These are phyloP conservation scores for Venturia canescens DNA, from an alignment of 1,140 invertebrate genomes.

Conservation along the genomic window DNA sequence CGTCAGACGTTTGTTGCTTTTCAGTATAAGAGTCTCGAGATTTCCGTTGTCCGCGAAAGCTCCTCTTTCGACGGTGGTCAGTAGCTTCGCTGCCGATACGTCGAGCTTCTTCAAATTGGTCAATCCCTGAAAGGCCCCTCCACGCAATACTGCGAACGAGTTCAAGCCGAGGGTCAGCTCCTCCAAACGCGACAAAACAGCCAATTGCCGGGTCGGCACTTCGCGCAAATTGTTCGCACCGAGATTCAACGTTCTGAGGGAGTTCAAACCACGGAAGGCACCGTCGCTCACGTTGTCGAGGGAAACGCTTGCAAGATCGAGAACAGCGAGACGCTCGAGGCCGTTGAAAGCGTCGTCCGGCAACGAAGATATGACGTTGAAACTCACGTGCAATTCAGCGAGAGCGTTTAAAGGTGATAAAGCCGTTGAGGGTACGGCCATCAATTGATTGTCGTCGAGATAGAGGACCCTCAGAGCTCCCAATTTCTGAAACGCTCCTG, in stretches of 20 bases:
- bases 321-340: constrained; percentile 83
- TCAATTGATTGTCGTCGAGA: constrained; percentile 90
- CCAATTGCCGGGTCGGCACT: constrained; percentile 86
- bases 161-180: constrained; percentile 90
- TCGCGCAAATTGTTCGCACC: constrained; percentile 86
- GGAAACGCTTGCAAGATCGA: constrained; percentile 89
- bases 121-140: constrained; percentile 86
- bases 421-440: constrained; percentile 84
- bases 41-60: constrained; percentile 89
- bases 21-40: constrained; percentile 86
- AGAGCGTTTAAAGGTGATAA: constrained; percentile 84
- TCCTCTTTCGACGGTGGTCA: constrained; percentile 84
- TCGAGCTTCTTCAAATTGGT: constrained; percentile 86
- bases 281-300: constrained; percentile 85
- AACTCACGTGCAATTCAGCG: constrained; percentile 89
- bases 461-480: constrained; percentile 86
- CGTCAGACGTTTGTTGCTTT: constrained; percentile 85
- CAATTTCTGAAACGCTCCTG: constrained; percentile 87
- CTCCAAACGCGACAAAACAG: constrained; percentile 84
- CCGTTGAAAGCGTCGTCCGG: constrained; percentile 86
- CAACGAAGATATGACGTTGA: constrained; percentile 87
- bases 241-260: constrained; percentile 85
- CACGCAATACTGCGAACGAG: constrained; percentile 82
- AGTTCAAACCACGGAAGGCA: constrained; percentile 86
- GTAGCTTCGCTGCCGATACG: constrained; percentile 84